These are phyloP conservation scores for Danaus chrysippus DNA, from an alignment of 2,888 invertebrate species.

Conservation along the genomic window DNA sequence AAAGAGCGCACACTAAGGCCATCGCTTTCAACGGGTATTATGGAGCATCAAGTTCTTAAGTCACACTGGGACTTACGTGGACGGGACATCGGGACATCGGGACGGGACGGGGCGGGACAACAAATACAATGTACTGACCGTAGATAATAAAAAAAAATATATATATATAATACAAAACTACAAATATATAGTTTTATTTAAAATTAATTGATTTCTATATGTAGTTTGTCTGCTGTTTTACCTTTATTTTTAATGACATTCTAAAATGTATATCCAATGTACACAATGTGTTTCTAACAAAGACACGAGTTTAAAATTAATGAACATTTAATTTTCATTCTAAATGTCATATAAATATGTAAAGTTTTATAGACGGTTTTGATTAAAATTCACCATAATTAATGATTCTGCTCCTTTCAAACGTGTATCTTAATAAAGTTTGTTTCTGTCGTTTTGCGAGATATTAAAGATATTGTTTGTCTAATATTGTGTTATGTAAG, in stretches of 20 bases:
- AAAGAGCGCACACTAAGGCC: conserved; percentile 37
- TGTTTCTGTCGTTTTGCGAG: conserved; percentile 27
- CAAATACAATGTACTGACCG: conserved; percentile 34
- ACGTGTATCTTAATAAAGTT: conserved; percentile 34
- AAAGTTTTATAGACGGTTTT: conserved; percentile 21
- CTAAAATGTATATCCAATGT: too few relatives aligned
- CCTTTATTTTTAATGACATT: too few relatives aligned
- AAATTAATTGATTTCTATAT: too few relatives aligned
- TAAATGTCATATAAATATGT: too few relatives aligned
- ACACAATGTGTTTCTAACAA: too few relatives aligned
- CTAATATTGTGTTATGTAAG: conserved; percentile 28
- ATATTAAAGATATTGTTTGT: conserved; percentile 34
- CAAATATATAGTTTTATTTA: too few relatives aligned
- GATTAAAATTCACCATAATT: conserved; percentile 24
- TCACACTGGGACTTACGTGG: conserved; percentile 35
- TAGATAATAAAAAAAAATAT: conserved; percentile 22
- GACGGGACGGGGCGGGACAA: conserved; percentile 21
- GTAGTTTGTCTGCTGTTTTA: too few relatives aligned
- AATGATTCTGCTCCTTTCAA: conserved; percentile 33
- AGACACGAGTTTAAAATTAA: too few relatives aligned
- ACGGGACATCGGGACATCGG: conserved; percentile 18
- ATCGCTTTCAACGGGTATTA: conserved; percentile 41
- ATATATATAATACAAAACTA: neutral
- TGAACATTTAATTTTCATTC: too few relatives aligned
- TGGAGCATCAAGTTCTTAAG: conserved; percentile 41